These are phyloP conservation scores for Pomacea canaliculata DNA, from an alignment of 2,888 invertebrate species.

Conservation along the genomic window DNA sequence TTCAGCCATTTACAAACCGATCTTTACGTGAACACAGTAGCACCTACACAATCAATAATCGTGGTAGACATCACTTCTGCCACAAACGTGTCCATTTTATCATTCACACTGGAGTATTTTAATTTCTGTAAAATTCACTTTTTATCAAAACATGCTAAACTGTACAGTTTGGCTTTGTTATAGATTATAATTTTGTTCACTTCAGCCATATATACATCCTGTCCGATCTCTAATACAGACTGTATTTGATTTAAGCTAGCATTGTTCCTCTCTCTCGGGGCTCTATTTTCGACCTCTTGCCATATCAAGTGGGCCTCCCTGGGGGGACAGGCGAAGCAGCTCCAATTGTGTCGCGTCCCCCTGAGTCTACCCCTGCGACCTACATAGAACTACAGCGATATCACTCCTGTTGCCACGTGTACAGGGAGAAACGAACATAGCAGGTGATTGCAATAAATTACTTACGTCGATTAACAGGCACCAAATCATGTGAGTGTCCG, in stretches of 20 bases:
- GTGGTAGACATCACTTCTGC: too few relatives aligned
- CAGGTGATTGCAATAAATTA: constrained; percentile 6
- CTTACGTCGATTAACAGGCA: constrained; percentile 5
- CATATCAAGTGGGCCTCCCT: neutral
- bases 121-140: too few relatives aligned
- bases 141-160: too few relatives aligned
- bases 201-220: neutral
- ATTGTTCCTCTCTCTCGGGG: constrained; percentile 8
- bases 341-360: neutral
- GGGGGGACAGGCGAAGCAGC: neutral
- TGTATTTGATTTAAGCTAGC: constrained; percentile 2
- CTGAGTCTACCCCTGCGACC: neutral
- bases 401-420: too few relatives aligned
- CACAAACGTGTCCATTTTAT: too few relatives aligned
- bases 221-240: neutral
- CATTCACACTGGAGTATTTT: too few relatives aligned
- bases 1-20: too few relatives aligned
- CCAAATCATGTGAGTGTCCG: constrained; percentile 16
- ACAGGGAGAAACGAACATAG: neutral
- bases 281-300: neutral
- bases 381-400: neutral
- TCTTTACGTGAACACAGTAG: too few relatives aligned
- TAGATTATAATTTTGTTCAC: too few relatives aligned
- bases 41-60: too few relatives aligned
- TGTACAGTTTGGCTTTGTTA: too few relatives aligned